phyloP scores from a whole-genome alignment of 2,888 invertebrate species.

The Branchellion lobata region DNA sequence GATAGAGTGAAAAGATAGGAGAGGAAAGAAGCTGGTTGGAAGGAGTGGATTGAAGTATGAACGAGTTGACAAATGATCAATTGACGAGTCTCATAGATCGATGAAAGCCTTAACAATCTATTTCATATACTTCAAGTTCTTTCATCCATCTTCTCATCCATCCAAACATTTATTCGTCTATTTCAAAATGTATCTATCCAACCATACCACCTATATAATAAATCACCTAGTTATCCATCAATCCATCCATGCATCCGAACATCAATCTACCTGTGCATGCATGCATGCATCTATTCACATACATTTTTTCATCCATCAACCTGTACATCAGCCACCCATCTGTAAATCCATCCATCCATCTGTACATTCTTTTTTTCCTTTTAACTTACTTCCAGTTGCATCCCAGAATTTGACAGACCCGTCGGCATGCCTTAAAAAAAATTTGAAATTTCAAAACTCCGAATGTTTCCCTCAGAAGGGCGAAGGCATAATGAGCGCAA shows the following conservation, averaged over 20 bases:
- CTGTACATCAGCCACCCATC: background rate
- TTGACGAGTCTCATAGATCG: too few relatives aligned
- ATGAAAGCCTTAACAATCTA: too few relatives aligned
- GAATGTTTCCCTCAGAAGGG: too few relatives aligned
- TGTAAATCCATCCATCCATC: constrained; percentile 15
- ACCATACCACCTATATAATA: too few relatives aligned
- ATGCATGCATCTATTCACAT: background rate
- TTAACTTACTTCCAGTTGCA: constrained; percentile 51
- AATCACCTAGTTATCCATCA: too few relatives aligned
- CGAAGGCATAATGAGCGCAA: too few relatives aligned
- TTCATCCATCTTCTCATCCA: too few relatives aligned
- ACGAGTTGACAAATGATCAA: too few relatives aligned
- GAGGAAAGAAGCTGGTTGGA: background rate
- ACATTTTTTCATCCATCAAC: background rate
- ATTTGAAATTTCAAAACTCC: too few relatives aligned
- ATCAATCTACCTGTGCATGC: background rate
- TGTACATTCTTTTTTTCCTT: background rate
- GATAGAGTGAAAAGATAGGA: background rate
- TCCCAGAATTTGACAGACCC: constrained; percentile 82
- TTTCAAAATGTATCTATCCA: too few relatives aligned
- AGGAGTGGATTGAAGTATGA: too few relatives aligned
- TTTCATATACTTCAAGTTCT: background rate
- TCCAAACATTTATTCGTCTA: too few relatives aligned
- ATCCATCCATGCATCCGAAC: background rate
- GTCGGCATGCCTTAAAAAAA: constrained; percentile 77